phyloP scores from a whole-genome alignment of 2,797 vertebrate genomes.

The Morelia viridis region DNA sequence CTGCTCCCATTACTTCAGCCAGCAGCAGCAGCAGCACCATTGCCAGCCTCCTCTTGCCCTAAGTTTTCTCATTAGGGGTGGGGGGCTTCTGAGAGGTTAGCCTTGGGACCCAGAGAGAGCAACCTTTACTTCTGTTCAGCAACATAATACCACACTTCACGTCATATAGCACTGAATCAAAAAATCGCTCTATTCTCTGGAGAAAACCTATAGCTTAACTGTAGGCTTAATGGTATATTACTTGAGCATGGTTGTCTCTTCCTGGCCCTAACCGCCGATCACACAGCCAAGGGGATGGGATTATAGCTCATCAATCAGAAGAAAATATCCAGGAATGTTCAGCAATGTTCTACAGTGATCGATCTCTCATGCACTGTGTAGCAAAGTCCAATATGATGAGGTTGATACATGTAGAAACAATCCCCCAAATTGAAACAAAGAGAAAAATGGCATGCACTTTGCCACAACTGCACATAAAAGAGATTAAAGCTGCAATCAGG shows the following conservation, averaged over 20 bases:
- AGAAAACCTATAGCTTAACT: not conserved
- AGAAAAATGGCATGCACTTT: conserved; percentile 44
- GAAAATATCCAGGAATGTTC: not conserved
- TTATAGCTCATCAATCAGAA: not conserved
- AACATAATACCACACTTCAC: not conserved
- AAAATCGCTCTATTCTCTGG: not conserved
- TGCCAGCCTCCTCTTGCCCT: too few relatives aligned
- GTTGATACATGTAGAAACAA: conserved; percentile 40
- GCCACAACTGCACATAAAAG: conserved; percentile 51
- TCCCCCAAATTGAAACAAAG: conserved; percentile 22
- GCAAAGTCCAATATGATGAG: not conserved
- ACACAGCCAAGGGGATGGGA: too few relatives aligned
- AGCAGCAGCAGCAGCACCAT: too few relatives aligned
- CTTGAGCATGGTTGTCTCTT: too few relatives aligned
- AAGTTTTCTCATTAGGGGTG: too few relatives aligned
- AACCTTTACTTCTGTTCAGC: too few relatives aligned
- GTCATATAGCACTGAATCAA: not conserved
- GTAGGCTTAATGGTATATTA: too few relatives aligned
- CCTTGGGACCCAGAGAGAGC: too few relatives aligned
- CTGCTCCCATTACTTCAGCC: too few relatives aligned
- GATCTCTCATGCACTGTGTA: not conserved
- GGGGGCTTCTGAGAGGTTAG: too few relatives aligned
- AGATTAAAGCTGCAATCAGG: conserved; percentile 57
- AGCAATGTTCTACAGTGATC: not conserved
- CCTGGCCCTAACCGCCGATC: too few relatives aligned